Evolutionary conservation across 1,140 invertebrate species (phyloP).

Genomic region (Papilio helenus): DNA sequence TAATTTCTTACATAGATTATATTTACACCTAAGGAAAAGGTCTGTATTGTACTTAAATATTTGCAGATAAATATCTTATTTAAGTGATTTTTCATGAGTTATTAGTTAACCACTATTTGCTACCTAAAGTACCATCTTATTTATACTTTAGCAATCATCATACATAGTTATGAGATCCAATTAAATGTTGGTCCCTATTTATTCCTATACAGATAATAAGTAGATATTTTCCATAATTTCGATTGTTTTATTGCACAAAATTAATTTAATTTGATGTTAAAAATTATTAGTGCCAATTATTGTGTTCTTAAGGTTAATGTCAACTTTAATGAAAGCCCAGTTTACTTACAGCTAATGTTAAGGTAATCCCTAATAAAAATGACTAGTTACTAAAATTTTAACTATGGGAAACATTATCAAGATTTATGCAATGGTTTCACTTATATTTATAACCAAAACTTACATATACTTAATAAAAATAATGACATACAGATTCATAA

Average conservation of each 20-base stretch:
- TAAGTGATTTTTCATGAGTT: not conserved
- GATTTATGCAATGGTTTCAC: not conserved
- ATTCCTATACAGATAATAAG: not conserved
- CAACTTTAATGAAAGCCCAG: conserved; percentile 6
- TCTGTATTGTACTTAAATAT: not conserved
- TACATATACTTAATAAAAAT: not conserved
- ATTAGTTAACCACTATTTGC: not conserved
- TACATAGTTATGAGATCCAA: conserved; percentile 27
- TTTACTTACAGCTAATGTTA: conserved; percentile 29
- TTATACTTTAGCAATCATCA: not conserved
- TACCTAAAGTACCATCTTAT: not conserved
- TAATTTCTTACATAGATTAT: not conserved
- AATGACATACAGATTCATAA: not conserved
- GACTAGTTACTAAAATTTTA: conserved; percentile 31
- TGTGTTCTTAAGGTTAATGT: not conserved
- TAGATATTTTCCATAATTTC: not conserved
- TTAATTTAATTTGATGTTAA: not conserved
- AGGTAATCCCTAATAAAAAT: conserved; percentile 28
- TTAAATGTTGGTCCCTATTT: conserved; percentile 31
- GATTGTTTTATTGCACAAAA: not conserved
- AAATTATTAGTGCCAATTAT: not conserved
- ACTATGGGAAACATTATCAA: not conserved
- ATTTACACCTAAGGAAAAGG: not conserved
- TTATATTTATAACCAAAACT: not conserved
- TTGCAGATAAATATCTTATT: too few relatives aligned